These are phyloP conservation scores for Mormoops blainvillei DNA, from an alignment of 2,113 vertebrate species.

Conservation along the genomic window DNA sequence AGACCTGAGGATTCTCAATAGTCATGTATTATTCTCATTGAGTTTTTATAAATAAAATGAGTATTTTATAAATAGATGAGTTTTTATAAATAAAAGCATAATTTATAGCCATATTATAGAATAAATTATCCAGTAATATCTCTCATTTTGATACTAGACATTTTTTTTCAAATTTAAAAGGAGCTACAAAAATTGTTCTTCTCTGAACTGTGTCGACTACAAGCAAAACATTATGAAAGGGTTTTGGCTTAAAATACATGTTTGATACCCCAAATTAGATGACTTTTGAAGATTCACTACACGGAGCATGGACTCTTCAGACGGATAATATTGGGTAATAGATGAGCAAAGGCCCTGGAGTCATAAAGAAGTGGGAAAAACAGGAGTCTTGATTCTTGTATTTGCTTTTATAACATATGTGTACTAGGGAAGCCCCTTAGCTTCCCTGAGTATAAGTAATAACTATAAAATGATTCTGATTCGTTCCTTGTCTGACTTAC, in stretches of 20 bases:
- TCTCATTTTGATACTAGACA: background rate
- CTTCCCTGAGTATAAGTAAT: background rate
- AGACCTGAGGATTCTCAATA: background rate
- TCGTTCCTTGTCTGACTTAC: background rate
- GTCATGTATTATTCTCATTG: background rate
- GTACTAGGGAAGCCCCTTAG: background rate
- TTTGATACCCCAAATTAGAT: background rate
- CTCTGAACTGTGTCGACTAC: background rate
- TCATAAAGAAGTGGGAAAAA: background rate
- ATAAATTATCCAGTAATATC: background rate
- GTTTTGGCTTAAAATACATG: background rate
- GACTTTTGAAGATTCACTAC: background rate
- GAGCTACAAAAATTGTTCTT: background rate
- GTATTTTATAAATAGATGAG: background rate
- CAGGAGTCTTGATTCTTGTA: too few relatives aligned
- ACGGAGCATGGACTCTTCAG: background rate
- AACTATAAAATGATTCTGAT: background rate
- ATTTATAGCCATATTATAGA: background rate
- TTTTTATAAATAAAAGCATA: background rate
- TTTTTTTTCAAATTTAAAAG: background rate
- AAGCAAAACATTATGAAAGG: background rate
- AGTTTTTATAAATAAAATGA: constrained; percentile 5
- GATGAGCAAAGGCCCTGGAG: background rate
- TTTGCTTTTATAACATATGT: background rate
- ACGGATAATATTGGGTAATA: background rate